phyloP scores from a whole-genome alignment of 2,797 vertebrate genomes.

The Bryconaethiops microstoma region DNA sequence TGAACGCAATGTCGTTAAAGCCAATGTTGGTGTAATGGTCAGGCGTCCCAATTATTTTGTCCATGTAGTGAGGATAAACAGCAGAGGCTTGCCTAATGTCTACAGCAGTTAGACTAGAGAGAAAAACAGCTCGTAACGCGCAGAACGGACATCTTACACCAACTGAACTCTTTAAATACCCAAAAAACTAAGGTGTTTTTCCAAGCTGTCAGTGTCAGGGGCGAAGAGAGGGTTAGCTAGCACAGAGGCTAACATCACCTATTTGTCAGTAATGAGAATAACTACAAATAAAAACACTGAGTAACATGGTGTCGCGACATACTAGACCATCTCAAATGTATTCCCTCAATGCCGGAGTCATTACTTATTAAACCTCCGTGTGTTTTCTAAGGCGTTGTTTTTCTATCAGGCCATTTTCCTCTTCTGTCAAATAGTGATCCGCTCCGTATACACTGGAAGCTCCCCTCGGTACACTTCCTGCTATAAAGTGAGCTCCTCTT shows the following conservation, averaged over 20 bases:
- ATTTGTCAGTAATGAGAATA: background rate
- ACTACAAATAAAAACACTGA: background rate
- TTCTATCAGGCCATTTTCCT: constrained; percentile 50
- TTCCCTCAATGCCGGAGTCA: background rate
- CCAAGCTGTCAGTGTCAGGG: background rate
- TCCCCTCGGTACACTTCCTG: constrained; percentile 34
- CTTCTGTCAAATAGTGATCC: constrained; percentile 49
- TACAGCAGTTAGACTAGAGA: background rate
- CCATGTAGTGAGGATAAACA: background rate
- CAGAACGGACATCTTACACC: background rate
- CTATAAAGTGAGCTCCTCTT: constrained; percentile 30
- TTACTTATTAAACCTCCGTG: background rate
- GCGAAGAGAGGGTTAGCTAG: constrained; percentile 18
- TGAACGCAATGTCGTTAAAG: background rate
- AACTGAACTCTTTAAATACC: background rate
- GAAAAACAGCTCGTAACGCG: background rate
- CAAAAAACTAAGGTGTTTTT: background rate
- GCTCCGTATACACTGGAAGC: background rate
- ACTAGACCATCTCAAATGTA: too few species aligned
- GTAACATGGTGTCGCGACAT: background rate
- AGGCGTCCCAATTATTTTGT: too few species aligned
- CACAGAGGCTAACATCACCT: background rate
- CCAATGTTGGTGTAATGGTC: too few species aligned
- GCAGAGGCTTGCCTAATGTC: background rate
- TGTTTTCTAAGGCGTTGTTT: constrained; percentile 29